Evolutionary conservation across 2,113 vertebrate species (phyloP).

Genomic region (Amazona guildingii): DNA sequence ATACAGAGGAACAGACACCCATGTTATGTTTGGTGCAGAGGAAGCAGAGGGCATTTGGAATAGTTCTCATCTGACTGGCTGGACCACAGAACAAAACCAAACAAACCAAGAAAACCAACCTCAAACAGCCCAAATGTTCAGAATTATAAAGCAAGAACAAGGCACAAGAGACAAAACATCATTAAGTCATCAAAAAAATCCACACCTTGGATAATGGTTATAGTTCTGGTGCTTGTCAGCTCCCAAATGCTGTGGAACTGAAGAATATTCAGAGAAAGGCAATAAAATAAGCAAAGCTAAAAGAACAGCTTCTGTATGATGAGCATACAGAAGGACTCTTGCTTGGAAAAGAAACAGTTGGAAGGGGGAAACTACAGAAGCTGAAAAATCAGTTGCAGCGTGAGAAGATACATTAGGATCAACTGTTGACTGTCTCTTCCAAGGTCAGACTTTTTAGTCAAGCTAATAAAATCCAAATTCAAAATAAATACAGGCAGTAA

Average conservation of each 20-base stretch:
- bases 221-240: not conserved
- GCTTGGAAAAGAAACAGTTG: not conserved
- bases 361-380: not conserved
- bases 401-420: not conserved
- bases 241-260: not conserved
- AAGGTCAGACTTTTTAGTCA: not conserved
- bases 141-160: not conserved
- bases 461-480: not conserved
- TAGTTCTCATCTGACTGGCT: not conserved
- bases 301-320: not conserved
- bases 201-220: not conserved
- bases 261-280: not conserved
- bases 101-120: not conserved
- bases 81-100: not conserved
- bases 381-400: not conserved
- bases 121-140: not conserved
- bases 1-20: too few species aligned
- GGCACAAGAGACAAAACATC: not conserved
- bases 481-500: not conserved
- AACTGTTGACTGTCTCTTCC: not conserved
- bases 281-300: not conserved
- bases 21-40: not conserved
- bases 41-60: not conserved
- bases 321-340: not conserved
- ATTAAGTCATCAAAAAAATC: not conserved